These are phyloP conservation scores for Sylvicapra grimmia DNA, from an alignment of 2,113 vertebrate genomes.

Conservation along the genomic window DNA sequence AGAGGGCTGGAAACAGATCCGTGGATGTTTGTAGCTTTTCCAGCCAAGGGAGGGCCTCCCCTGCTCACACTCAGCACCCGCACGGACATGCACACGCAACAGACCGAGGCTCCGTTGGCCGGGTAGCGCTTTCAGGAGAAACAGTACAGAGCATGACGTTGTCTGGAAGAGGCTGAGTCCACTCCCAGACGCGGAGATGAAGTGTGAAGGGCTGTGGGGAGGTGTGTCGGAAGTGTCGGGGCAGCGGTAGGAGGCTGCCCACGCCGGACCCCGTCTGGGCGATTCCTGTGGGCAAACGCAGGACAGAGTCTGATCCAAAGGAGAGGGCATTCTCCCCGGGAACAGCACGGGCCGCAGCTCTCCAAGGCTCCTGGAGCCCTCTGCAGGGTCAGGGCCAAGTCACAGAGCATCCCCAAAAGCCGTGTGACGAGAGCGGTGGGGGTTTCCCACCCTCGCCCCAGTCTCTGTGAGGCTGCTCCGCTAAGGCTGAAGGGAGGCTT, in stretches of 20 bases:
- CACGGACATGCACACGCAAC: neutral
- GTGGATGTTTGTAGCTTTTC: neutral
- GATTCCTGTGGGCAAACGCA: neutral
- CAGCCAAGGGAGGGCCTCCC: neutral
- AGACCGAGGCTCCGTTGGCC: fast-evolving
- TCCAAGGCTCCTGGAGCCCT: neutral
- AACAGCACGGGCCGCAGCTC: fast-evolving
- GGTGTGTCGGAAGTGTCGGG: neutral
- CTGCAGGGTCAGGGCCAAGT: neutral
- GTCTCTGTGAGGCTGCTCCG: neutral
- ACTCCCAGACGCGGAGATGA: neutral
- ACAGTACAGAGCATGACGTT: neutral
- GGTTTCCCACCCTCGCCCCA: neutral
- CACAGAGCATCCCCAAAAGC: neutral
- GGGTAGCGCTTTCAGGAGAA: neutral
- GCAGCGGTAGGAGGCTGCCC: neutral
- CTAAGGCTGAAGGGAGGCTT: neutral
- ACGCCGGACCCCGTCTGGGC: too few species aligned
- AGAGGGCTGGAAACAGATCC: neutral
- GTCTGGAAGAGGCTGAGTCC: neutral
- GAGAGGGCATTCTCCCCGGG: neutral
- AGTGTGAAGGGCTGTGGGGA: neutral
- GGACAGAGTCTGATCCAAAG: neutral
- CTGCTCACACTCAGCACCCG: neutral
- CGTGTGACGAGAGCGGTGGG: fast-evolving